phyloP scores from a whole-genome alignment of 1,140 invertebrate genomes.

The Drosophila busckii region DNA sequence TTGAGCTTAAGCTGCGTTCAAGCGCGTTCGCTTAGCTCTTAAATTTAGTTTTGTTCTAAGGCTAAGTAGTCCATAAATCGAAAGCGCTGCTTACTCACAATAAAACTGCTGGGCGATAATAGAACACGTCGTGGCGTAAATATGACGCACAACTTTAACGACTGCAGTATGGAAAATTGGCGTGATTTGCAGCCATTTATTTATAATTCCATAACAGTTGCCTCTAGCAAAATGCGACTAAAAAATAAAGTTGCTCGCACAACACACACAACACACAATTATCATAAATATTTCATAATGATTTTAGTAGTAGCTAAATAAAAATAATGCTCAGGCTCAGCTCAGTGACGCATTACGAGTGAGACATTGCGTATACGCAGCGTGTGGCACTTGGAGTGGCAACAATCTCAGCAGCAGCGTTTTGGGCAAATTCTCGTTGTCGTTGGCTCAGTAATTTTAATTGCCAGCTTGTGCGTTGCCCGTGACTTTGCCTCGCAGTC shows the following conservation, averaged over 20 bases:
- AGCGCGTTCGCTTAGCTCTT: too few relatives aligned
- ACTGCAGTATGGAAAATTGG: conserved; percentile 47
- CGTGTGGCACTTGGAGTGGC: conserved; percentile 44
- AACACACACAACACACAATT: conserved; percentile 57
- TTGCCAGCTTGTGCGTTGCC: conserved; percentile 33
- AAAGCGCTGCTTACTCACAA: too few relatives aligned
- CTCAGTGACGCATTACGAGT: conserved; percentile 17
- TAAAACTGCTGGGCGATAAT: too few relatives aligned
- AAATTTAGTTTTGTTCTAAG: too few relatives aligned
- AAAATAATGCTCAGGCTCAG: conserved; percentile 65
- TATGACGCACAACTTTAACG: conserved; percentile 48
- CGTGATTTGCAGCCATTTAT: conserved; percentile 69
- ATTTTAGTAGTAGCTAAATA: conserved; percentile 65
- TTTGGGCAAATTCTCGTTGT: background rate
- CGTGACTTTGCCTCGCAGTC: conserved; percentile 3
- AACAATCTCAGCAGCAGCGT: conserved; percentile 11
- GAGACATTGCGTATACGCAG: conserved; percentile 70
- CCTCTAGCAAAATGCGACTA: background rate
- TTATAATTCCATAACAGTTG: conserved; percentile 47
- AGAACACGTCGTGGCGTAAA: too few relatives aligned
- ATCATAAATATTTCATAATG: conserved; percentile 74
- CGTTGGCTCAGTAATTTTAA: conserved; percentile 60
- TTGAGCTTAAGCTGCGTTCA: too few relatives aligned
- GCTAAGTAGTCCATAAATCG: too few relatives aligned
- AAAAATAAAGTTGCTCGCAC: conserved; percentile 42